Evolutionary conservation across 2,888 invertebrate genomes (phyloP).

Genomic region (Rhabditoides inermis): DNA sequence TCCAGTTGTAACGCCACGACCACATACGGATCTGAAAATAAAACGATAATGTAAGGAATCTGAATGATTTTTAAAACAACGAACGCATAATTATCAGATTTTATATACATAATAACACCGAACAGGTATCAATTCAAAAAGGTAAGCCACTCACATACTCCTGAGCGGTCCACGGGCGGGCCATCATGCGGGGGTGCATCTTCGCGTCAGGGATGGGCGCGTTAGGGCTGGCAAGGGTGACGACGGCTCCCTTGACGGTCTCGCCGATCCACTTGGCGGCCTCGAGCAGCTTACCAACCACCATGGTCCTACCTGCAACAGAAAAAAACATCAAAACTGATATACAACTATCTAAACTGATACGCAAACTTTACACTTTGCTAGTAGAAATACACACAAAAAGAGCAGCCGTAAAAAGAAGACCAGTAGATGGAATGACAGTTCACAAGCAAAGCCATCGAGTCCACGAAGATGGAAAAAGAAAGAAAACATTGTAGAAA

Average conservation of each 20-base stretch:
- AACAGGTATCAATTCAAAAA: neutral
- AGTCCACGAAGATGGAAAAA: too few relatives aligned
- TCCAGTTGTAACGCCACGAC: slow-evolving; percentile 49
- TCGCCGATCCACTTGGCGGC: slow-evolving; percentile 43
- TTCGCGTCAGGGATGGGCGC: slow-evolving; percentile 40
- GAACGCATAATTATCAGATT: too few relatives aligned
- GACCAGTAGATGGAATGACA: too few relatives aligned
- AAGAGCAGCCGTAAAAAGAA: too few relatives aligned
- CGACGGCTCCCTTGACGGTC: slow-evolving; percentile 37
- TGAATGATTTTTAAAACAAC: too few relatives aligned
- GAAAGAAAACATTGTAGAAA: too few relatives aligned
- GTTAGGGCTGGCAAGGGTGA: slow-evolving; percentile 34
- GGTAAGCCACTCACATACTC: slow-evolving; percentile 34
- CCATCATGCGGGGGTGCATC: slow-evolving; percentile 43
- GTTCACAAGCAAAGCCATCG: too few relatives aligned
- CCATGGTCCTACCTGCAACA: slow-evolving; percentile 22
- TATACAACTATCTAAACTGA: too few relatives aligned
- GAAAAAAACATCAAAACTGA: slow-evolving; percentile 3
- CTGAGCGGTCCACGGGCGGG: slow-evolving; percentile 42
- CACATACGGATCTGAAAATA: slow-evolving; percentile 43
- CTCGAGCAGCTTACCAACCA: slow-evolving; percentile 37
- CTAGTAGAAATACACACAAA: too few relatives aligned
- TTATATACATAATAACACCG: slow-evolving; percentile 1
- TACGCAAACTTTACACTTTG: too few relatives aligned
- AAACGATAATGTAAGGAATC: too few relatives aligned